These are phyloP conservation scores for Cryptotermes secundus DNA, from an alignment of 1,140 invertebrate species.

Conservation along the genomic window DNA sequence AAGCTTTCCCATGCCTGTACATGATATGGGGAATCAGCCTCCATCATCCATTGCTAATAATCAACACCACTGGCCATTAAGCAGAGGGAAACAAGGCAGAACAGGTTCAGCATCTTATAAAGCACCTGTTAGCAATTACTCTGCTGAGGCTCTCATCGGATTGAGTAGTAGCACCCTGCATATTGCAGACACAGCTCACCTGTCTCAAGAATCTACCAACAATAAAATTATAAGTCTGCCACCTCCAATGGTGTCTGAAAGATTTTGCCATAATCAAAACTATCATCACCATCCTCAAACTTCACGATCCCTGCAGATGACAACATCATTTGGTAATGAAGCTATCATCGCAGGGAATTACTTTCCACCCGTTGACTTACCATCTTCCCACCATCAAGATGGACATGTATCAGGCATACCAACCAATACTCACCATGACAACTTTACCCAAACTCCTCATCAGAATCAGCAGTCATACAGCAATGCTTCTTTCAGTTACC, in stretches of 20 bases:
- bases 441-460: neutral
- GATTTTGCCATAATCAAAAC: slow-evolving; percentile 24
- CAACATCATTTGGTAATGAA: neutral
- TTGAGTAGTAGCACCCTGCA: slow-evolving; percentile 21
- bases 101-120: slow-evolving; percentile 33
- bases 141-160: slow-evolving; percentile 38
- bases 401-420: neutral
- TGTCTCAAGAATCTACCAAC: neutral
- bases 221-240: slow-evolving; percentile 33
- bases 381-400: neutral
- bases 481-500: neutral
- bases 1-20: neutral
- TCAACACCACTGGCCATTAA: neutral
- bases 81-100: slow-evolving; percentile 45
- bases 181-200: neutral
- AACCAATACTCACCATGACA: neutral
- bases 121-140: slow-evolving; percentile 34
- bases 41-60: neutral
- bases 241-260: slow-evolving; percentile 33
- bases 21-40: neutral
- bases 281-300: neutral
- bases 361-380: neutral
- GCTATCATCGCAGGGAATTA: slow-evolving; percentile 21
- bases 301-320: neutral
- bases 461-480: slow-evolving; percentile 18